Evolutionary conservation across 2,888 invertebrate genomes (phyloP).

Genomic region (Callyntrura guangdongensis): DNA sequence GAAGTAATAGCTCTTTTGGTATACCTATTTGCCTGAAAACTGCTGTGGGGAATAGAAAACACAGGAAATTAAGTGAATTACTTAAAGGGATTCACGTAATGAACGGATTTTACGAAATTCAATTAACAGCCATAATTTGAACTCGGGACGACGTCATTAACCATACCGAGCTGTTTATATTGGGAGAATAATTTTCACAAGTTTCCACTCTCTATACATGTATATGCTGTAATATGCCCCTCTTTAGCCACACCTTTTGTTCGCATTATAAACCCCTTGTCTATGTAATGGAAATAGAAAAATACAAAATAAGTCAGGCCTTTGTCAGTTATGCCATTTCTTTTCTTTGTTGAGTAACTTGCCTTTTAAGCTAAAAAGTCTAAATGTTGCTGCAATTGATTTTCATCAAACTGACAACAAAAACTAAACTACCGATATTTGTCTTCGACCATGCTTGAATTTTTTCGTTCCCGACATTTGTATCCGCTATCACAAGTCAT

Average conservation of each 20-base stretch:
- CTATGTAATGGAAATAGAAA: no score
- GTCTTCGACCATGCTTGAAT: no score
- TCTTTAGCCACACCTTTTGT: no score
- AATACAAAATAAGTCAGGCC: no score
- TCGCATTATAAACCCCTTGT: no score
- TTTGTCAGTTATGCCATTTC: no score
- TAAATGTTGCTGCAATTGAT: no score
- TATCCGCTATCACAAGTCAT: not conserved
- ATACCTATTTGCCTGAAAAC: conserved; percentile 57
- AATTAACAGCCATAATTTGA: conserved; percentile 15
- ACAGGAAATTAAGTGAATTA: conserved; percentile 61
- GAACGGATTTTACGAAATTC: conserved; percentile 36
- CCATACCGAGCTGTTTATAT: not conserved
- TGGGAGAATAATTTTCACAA: not conserved
- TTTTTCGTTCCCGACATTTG: not conserved
- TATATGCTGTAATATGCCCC: no score
- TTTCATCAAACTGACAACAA: no score
- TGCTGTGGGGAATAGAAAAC: conserved; percentile 41
- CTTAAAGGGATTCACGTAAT: not conserved
- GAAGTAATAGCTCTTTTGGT: conserved; percentile 7
- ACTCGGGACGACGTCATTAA: not conserved
- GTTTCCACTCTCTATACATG: not conserved
- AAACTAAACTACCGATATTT: no score
- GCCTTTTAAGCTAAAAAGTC: no score
- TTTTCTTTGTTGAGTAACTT: no score